Conservation (phyloP, 2,888 invertebrate genomes). For the Eilema depressum region DNA sequence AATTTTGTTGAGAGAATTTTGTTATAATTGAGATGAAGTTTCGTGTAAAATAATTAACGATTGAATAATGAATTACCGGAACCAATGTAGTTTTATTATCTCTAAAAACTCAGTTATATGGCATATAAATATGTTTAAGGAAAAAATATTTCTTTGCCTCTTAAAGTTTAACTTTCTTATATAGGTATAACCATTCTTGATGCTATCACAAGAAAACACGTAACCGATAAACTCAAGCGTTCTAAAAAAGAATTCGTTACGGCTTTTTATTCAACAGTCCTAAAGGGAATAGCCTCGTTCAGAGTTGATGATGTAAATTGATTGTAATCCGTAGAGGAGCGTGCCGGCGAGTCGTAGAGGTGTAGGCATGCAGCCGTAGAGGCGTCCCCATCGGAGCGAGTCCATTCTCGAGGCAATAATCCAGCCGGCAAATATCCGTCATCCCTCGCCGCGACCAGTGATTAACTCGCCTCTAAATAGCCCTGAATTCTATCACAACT, state of each 20-base stretch:
- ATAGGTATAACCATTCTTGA: neutral
- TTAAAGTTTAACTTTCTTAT: neutral
- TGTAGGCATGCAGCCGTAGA: constrained; percentile 26
- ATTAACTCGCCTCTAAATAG: constrained; percentile 65
- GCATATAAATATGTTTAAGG: too few relatives aligned
- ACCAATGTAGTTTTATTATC: too few relatives aligned
- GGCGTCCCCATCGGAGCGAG: constrained; percentile 35
- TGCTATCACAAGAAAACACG: neutral
- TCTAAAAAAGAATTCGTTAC: neutral
- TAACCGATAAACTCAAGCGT: neutral
- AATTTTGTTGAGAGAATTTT: neutral
- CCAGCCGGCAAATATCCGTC: constrained; percentile 65
- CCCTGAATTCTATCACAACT: constrained; percentile 53
- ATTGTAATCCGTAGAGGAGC: constrained; percentile 58
- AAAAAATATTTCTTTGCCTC: too few relatives aligned
- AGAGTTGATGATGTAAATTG: constrained; percentile 60
- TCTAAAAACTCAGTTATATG: too few relatives aligned
- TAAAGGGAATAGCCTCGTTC: constrained; percentile 38
- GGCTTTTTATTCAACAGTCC: constrained; percentile 12
- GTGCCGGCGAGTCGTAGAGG: constrained; percentile 13
- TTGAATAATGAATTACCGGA: too few relatives aligned
- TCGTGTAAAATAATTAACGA: too few relatives aligned
- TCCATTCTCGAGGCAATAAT: constrained; percentile 66
- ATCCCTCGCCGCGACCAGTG: constrained; percentile 64
- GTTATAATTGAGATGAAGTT: too few relatives aligned